phyloP scores from a whole-genome alignment of 2,888 invertebrate species.

The Pristionchus fissidentatus region DNA sequence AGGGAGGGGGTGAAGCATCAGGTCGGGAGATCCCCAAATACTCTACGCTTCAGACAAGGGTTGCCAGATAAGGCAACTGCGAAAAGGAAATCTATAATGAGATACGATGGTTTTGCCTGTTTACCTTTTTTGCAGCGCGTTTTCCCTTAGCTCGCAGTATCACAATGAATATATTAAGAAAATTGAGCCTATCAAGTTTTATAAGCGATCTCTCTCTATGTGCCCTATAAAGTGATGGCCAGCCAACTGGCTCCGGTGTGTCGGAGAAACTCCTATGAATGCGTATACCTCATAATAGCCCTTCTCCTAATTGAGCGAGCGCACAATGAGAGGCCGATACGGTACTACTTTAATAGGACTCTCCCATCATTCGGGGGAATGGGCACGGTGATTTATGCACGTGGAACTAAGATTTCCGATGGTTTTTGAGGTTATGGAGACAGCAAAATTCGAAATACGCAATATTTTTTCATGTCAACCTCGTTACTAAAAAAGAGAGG shows the following conservation, averaged over 20 bases:
- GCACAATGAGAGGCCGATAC: constrained; percentile 7
- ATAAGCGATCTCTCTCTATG: not conserved
- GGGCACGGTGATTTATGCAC: constrained; percentile 12
- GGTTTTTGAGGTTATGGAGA: not conserved
- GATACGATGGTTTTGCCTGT: not conserved
- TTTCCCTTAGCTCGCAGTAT: not conserved
- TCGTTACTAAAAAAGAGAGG: not conserved
- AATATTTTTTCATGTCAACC: not conserved
- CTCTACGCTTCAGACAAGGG: too few species aligned
- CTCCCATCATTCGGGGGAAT: not conserved
- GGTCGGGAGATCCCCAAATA: too few species aligned
- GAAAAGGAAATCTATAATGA: not conserved
- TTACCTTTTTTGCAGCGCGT: not conserved
- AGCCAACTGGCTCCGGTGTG: constrained; percentile 18
- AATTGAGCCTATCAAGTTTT: not conserved
- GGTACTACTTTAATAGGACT: not conserved
- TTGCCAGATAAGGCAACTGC: not conserved
- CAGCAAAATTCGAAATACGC: not conserved
- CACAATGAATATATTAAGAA: not conserved
- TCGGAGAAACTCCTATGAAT: constrained; percentile 31
- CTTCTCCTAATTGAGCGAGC: not conserved
- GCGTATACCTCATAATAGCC: constrained; percentile 23
- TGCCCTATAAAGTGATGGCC: not conserved
- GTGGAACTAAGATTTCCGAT: not conserved
- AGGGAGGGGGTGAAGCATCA: constrained; percentile 12